Conservation (phyloP, 2,113 vertebrate species). For the Phocoena phocoena region DNA sequence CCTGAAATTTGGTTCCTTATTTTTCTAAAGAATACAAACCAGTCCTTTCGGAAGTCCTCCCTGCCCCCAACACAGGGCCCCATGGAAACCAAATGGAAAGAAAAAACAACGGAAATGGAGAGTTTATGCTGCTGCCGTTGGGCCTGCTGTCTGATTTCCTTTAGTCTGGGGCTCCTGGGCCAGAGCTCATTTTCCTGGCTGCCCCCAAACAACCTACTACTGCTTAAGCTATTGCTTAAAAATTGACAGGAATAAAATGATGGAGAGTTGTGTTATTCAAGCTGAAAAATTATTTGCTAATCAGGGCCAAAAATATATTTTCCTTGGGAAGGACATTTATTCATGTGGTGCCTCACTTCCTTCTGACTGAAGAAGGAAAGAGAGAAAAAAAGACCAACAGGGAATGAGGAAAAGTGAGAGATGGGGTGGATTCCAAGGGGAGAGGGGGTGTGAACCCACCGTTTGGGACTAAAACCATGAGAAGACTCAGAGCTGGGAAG, state of each 20-base stretch:
- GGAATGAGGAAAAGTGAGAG: background rate
- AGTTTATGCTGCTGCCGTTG: background rate
- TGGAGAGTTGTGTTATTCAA: slow-evolving; percentile 9
- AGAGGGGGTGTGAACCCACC: rapidly evolving
- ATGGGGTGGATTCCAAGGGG: background rate
- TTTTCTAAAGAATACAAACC: slow-evolving; percentile 26
- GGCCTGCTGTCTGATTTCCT: slow-evolving; percentile 41
- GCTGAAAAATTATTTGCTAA: slow-evolving; percentile 57
- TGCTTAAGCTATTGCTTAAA: slow-evolving; percentile 61
- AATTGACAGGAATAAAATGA: slow-evolving; percentile 46
- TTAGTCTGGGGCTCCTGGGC: slow-evolving; percentile 2
- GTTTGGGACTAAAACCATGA: background rate
- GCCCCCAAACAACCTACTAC: slow-evolving; percentile 50
- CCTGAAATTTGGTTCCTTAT: background rate
- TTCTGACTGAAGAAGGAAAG: background rate
- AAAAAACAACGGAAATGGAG: background rate
- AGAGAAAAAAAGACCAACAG: background rate
- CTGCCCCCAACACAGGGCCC: background rate
- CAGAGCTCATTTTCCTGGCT: slow-evolving; percentile 66
- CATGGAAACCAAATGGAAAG: slow-evolving; percentile 63
- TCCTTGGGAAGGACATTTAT: slow-evolving; percentile 42
- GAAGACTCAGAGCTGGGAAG: background rate
- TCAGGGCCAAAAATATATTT: slow-evolving; percentile 50
- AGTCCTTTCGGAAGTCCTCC: background rate
- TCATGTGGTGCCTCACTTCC: background rate